Base-by-base conservation (phyloP, 2,888 invertebrate species). In the Philopedon plagiatum region DNA sequence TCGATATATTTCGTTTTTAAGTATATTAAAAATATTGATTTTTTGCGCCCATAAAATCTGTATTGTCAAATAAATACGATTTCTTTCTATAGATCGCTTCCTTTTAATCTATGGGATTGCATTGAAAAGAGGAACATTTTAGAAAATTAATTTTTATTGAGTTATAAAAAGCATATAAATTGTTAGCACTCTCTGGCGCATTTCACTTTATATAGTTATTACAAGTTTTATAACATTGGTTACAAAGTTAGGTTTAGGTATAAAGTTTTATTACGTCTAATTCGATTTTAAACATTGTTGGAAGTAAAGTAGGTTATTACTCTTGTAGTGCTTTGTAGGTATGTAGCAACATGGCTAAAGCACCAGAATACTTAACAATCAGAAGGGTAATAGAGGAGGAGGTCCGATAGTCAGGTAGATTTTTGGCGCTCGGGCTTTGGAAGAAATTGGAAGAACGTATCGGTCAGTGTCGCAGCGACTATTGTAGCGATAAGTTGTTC, bases 111-210 rank as follows among this genome's bases (percentile, higher is more conserved):
- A 13, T 39, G 4, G 11, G 4, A 39, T 13, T 39, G 5, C 39
- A 39, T 11, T 39, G 13, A 39, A 39, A 13, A 11, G 3, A n/a
- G 13, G 13, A 39, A 39, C 13, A 13, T 39, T 39, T 39, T 39
- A 39, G 39, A 13, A 39, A 39, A 39, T 39, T 39, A 39, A 39
- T 39, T 39, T 39, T 39, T 39, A 39, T 39, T 39, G 39, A 39
- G 39, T n/a, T 39, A 39, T 39, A 39, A 39, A 39, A 39, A 39
- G 39, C 3, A 13, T 39, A 39, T 39, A 39, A 39, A 39, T 39
- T 39, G 7, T 39, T 39, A 39, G 13, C 39, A 39, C 39, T 34
- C 34, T 3, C 11, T 34, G 39, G 39, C 2, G 13, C 39, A 39
- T 39, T 39, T 39, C 39, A 39, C 39, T 39, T 39, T 39, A 39